Base-by-base conservation (phyloP, 2,888 invertebrate species). In the Pogonocherus hispidulus region DNA sequence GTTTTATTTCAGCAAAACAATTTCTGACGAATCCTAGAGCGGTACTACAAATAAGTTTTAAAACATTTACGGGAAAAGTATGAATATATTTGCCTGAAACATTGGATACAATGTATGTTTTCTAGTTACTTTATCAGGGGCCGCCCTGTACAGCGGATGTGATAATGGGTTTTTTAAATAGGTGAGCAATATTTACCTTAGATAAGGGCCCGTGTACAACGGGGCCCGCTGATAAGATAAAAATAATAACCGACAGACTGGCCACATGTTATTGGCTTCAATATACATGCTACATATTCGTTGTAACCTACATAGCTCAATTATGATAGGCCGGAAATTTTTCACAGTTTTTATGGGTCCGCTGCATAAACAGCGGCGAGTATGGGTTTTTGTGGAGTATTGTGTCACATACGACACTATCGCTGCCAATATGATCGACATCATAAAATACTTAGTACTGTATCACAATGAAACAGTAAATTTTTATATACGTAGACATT, bases 111-210 rank as follows among this genome's bases (percentile, higher is more conserved):
- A 27, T 5, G 8, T 27, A 5, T 27, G 27, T 8, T 8, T 3
- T 3, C 4, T 27, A 27, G 4, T 3, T 5, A 27, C 4, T 27
- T 37, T 49, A 60, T 9, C 32, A 18, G 11, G 35, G 11, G 27
- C 9, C 49, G 49, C 60, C n/a, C 49, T 16, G 49, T 60, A 62
- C 63, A 70, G 70, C 72, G 72, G 72, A 72, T 72, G 68, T 66
- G 72, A 72, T 72, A 72, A 72, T 59, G 56, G 65, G 66, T 67
- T 73, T 72, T 76, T 78, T 75, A 77, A 76, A 73, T 80, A 80
- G 79, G 81, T 80, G 79, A 80, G 78, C 78, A 76, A 76, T 81
- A 76, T 81, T 81, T 81, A 78, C 75, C 76, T 76, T 73, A 77
- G 81, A 81, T 80, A 81, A 79, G 72, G 69, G 67, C 76, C 76